These are phyloP conservation scores for Lagenorhynchus albirostris DNA, from an alignment of 2,113 vertebrate species.

Conservation along the genomic window DNA sequence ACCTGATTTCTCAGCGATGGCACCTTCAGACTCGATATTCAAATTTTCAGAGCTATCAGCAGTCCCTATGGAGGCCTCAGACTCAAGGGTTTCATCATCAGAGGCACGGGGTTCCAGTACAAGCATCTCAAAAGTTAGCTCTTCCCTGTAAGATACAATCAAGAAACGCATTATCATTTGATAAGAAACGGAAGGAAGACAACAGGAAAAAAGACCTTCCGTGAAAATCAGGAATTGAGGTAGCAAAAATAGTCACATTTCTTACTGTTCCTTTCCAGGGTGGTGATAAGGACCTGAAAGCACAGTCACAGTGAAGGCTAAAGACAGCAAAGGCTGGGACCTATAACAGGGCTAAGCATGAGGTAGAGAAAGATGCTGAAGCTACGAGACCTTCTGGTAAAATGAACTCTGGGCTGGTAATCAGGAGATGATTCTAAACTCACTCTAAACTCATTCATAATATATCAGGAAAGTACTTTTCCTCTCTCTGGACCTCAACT, in stretches of 20 bases:
- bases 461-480: background rate
- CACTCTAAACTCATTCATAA: background rate
- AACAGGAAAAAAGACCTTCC: background rate
- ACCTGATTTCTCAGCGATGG: slow-evolving; percentile 90
- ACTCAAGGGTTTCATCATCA: slow-evolving; percentile 97
- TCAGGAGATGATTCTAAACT: background rate
- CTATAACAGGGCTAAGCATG: background rate
- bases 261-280: background rate
- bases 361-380: background rate
- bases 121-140: slow-evolving; percentile 96
- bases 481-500: background rate
- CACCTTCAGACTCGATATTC: slow-evolving; percentile 91
- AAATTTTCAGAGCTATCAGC: slow-evolving; percentile 97
- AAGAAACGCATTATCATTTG: background rate
- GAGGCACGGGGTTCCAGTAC: slow-evolving; percentile 95
- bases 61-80: slow-evolving; percentile 96
- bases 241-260: background rate
- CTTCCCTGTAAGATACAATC: slow-evolving; percentile 85
- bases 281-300: background rate
- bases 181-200: background rate
- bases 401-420: background rate
- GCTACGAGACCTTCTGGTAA: background rate
- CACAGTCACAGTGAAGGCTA: background rate
- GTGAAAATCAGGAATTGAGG: background rate
- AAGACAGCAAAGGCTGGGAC: background rate